phyloP scores from a whole-genome alignment of 1,140 invertebrate genomes.

The Dendroctonus valens region DNA sequence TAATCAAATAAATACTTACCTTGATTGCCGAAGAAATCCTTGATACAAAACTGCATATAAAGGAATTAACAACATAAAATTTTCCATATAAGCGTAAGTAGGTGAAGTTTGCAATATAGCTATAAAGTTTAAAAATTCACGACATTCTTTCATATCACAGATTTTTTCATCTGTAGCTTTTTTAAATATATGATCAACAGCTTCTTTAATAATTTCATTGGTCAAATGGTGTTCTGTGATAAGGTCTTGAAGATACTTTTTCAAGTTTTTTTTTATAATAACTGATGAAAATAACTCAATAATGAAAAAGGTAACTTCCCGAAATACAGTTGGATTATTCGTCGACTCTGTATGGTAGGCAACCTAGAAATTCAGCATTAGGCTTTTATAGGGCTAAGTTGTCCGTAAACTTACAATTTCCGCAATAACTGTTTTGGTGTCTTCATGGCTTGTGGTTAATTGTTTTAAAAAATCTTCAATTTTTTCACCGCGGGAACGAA shows the following conservation, averaged over 20 bases:
- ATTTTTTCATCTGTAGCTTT: constrained; percentile 50
- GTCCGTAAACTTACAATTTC: constrained; percentile 28
- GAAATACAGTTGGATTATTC: constrained; percentile 16
- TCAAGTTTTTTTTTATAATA: constrained; percentile 33
- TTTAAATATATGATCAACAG: constrained; percentile 33
- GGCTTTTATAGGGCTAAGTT: background rate
- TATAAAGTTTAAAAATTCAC: constrained; percentile 35
- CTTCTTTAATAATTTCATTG: constrained; percentile 26
- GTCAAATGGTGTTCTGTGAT: constrained; percentile 27
- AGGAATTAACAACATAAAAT: constrained; percentile 30
- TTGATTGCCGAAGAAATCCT: constrained; percentile 28
- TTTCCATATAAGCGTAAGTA: constrained; percentile 24
- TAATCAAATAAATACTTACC: constrained; percentile 18
- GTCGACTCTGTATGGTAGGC: constrained; percentile 24
- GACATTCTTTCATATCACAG: constrained; percentile 33
- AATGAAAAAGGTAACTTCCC: constrained; percentile 22
- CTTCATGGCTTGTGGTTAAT: constrained; percentile 15
- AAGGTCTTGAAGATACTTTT: constrained; percentile 36
- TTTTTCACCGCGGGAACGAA: no score
- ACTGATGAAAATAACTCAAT: constrained; percentile 33
- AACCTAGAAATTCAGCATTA: constrained; percentile 23
- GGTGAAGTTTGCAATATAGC: constrained; percentile 29
- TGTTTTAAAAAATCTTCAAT: constrained; percentile 22
- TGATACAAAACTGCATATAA: constrained; percentile 32
- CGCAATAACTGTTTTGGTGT: constrained; percentile 32